Evolutionary conservation across 2,113 vertebrate species (phyloP).

Genomic region (Melanotaenia duboulayi): DNA sequence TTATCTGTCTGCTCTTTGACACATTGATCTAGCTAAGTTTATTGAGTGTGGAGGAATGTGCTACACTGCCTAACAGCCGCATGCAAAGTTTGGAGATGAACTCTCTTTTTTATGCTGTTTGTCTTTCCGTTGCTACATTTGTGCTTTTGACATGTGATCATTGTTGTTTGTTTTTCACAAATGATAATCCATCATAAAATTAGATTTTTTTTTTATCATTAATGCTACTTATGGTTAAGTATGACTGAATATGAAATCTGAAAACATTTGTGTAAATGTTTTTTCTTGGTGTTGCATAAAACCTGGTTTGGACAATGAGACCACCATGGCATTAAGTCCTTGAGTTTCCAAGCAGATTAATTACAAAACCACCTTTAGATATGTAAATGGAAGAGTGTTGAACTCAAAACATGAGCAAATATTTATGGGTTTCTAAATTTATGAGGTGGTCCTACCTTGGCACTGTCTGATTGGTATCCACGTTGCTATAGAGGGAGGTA

Average conservation of each 20-base stretch:
- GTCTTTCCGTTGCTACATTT: background rate
- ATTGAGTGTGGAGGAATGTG: slow-evolving; percentile 80
- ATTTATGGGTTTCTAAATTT: slow-evolving; percentile 79
- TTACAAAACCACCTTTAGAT: slow-evolving; percentile 71
- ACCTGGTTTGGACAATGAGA: slow-evolving; percentile 38
- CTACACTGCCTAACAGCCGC: slow-evolving; percentile 51
- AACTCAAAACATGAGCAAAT: slow-evolving; percentile 76
- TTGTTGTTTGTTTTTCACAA: background rate
- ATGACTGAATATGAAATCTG: background rate
- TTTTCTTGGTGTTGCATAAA: slow-evolving; percentile 47
- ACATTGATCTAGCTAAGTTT: slow-evolving; percentile 77
- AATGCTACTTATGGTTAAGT: background rate
- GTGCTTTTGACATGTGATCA: background rate
- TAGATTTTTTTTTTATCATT: background rate
- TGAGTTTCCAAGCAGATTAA: slow-evolving; percentile 56
- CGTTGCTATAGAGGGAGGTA: slow-evolving; percentile 66
- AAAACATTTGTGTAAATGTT: slow-evolving; percentile 32
- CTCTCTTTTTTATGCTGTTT: slow-evolving; percentile 10
- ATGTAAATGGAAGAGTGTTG: slow-evolving; percentile 71
- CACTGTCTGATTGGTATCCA: slow-evolving; percentile 70
- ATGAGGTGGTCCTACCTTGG: slow-evolving; percentile 71
- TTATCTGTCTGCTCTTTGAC: slow-evolving; percentile 78
- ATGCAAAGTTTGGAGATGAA: slow-evolving; percentile 39
- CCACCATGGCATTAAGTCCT: slow-evolving; percentile 39
- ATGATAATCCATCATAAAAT: background rate